A percentile compares a stretch with the other conserved stretches of the same genome.
Evolutionary conservation across 2,888 invertebrate species (phyloP).

Genomic region (Cactoblastis cactorum): DNA sequence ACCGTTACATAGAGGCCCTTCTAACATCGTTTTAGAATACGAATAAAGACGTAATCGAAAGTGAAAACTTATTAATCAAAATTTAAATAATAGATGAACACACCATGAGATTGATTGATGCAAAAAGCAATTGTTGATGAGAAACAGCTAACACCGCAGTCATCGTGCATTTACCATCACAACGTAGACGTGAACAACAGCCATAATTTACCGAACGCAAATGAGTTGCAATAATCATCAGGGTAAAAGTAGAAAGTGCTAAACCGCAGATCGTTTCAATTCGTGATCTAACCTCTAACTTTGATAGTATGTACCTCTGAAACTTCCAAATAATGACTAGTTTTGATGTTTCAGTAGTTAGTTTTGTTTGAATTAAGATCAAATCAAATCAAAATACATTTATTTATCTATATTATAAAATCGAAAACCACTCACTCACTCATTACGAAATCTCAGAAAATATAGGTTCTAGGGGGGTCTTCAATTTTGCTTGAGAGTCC

Average conservation of each 20-base stretch:
- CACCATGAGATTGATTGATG: neutral
- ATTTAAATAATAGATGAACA: neutral
- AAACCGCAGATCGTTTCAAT: conserved; percentile 5
- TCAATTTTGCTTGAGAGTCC: no score
- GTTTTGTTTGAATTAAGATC: no score
- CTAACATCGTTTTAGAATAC: neutral
- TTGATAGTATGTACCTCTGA: neutral
- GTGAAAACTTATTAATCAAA: neutral
- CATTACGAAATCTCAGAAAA: no score
- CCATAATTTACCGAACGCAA: neutral
- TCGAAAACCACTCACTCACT: no score
- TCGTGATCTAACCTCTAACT: neutral
- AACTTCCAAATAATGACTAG: neutral
- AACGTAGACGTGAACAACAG: neutral
- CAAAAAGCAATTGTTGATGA: neutral
- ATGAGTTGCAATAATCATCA: conserved; percentile 6
- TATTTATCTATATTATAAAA: no score
- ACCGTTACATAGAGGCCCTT: no score
- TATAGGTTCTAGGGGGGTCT: no score
- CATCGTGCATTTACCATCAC: neutral
- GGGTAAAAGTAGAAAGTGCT: conserved; percentile 8
- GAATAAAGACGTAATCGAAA: neutral
- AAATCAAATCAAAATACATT: no score
- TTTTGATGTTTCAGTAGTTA: no score
- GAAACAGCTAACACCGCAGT: neutral